Base-by-base conservation (phyloP, 2,113 vertebrate species). In the Heterotilapia buettikoferi region DNA sequence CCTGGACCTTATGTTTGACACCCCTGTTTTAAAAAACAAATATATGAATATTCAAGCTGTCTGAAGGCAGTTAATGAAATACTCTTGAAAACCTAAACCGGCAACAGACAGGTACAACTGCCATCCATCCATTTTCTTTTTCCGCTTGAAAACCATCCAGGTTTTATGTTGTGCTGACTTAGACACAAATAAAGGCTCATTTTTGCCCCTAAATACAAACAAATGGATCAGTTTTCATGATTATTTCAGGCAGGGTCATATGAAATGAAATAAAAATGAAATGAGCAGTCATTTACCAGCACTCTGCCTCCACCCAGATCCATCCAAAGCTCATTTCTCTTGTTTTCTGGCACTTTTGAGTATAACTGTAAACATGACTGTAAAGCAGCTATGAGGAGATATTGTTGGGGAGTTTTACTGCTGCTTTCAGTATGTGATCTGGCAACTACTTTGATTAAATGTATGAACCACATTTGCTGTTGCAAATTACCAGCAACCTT, bases 401-500 rank as follows among this genome's bases (percentile, higher is more conserved):
- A 50, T 33, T 78, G 73, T 78, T 1, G 10, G 6, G 43, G 45
- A 52, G 26, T 31, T 78, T 78, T 78, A 52, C 45, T 78, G 16
- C 10, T 33, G 73, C 73, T 31, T 50, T 52, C 26, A 52, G 9
- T 52, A 78, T 2, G 45, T 78, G 73, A n/a, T 33, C 45, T 52
- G 18, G 26, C 26, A 78, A 78, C 73, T 13, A 78, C 18, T 52
- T 78, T 78, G 45, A 78, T 6, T 33, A 78, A 78, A 3, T 78
- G 45, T 52, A 33, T 78, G 45, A 78, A n/a, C 18, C 18, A 31
- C 73, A 78, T 78, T 78, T 52, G 45, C 45, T 78, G 16, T 78
- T 52, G 45, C 73, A 78, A 78, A 33, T 78, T 78, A 6, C 26
- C 18, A 78, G 73, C 45, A 52, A 31, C 73, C 45, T 56, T 80